Evolutionary conservation across 2,113 vertebrate species (phyloP), one percentile per base, ranked within the genome.

Genomic region (Sylvietta virens): DNA sequence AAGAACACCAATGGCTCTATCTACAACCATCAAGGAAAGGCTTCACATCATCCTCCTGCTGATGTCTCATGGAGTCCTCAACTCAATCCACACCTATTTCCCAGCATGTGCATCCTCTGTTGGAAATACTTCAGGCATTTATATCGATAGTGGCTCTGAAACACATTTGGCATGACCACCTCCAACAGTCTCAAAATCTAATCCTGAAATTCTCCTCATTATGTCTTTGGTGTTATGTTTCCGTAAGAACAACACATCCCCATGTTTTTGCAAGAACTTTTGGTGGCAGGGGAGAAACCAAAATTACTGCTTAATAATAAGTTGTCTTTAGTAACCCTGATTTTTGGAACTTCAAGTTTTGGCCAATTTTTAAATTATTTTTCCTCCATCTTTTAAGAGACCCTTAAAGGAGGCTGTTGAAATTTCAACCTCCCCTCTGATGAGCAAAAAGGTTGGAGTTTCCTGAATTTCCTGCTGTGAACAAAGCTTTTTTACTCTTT

Each of bases 41-140:
- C 35, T 85, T 80, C 76, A 28, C 15, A 15, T 44, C 47, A 37
- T 24, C 22, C 20, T 57, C 31, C 72, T 40, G 26, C 50, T 65
- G 35, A 56, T 35, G 37, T 7, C n/a, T 70, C 0, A 0, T 14
- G 19, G 27, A n/a, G 14, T 42, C 37, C 37, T 47, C 60, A 73
- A 13, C 31, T 56, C 54, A 53, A 78, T 15, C 44, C 37, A 40
- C 28, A 50, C 11, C 42, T 50, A 11, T 5, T 22, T 62, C 62
- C 51, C 66, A 79, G 47, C 28, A 37, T 3, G 10, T 3, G 7
- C 51, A 57, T 1, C 27, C 21, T 15, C 20, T 11, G 1, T 16
- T 1, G 2, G 31, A 79, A 86, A 61, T 33, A 53, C 12, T 24
- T 26, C 11, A 66, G 31, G 42, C 45, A 76, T 61, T 76, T 27